Base-by-base conservation (phyloP, 2,888 invertebrate genomes). In the Limnephilus auricula region DNA sequence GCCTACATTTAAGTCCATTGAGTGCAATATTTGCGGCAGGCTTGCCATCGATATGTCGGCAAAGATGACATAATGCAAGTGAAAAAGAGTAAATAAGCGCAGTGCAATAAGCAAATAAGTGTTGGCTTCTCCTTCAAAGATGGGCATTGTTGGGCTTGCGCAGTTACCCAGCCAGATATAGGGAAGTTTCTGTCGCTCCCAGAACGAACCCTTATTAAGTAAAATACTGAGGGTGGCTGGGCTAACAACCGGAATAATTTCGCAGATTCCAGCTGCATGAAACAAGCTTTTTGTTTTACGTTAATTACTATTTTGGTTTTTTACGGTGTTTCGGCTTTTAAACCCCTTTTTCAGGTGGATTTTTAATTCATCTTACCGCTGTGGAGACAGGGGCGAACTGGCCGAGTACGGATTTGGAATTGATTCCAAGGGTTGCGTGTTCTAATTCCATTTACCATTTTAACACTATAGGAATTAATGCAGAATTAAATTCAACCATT, bases 221-320 rank as follows among this genome's bases (percentile, higher is more conserved):
- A 85, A 85, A 86, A 80, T 32, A 84, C 80, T 10, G 84, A 89
- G 80, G 89, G 80, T 18, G 89, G 79, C 82, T 4, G n/a, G 50
- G 13, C 83, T 85, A 86, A 85, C 79, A 18, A n/a, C 34, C 82
- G 90, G 32, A 80, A 79, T 84, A 65, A 83, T 34, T 50, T 31
- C 31, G 12, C 65, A 40, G 84, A 83, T 65, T 83, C 12, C 84
- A 37, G 90, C 34, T 83, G 86, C 90, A 79, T 83, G 90, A 89
- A 92, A 92, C 92, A 92, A 92, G 92, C 92, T 92, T 92, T 92
- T 92, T 92, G 92, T 92, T 92, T 92, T 91, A 92, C 91, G 91
- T 92, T 92, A 92, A 92, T 92, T 92, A 92, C 92, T 90, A 82
- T 92, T 92, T 92, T 90, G 92, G 90, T 91, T 92, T 92, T 92